phyloP scores from a whole-genome alignment of 2,888 invertebrate genomes.

The Xestobium rufovillosum region DNA sequence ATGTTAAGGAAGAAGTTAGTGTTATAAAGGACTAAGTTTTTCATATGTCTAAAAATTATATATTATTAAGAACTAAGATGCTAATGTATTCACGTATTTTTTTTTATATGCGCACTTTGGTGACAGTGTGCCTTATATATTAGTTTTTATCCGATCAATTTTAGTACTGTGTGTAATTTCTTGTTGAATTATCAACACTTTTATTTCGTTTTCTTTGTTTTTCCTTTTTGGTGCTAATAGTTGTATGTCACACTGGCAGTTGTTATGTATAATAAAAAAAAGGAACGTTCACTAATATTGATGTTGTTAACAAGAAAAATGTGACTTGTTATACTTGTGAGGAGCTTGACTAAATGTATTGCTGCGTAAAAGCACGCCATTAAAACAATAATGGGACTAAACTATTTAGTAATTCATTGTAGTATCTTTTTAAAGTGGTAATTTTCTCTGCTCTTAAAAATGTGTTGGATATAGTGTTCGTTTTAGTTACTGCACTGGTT shows the following conservation, averaged over 20 bases:
- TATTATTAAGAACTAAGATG: constrained; percentile 20
- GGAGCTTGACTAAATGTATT: neutral
- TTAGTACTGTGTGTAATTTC: too few relatives aligned
- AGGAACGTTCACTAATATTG: constrained; percentile 2
- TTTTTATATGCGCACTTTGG: neutral
- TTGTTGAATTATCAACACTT: too few relatives aligned
- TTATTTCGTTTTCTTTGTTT: too few relatives aligned
- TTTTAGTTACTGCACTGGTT: too few relatives aligned
- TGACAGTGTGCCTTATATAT: too few relatives aligned
- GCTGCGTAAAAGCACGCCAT: neutral
- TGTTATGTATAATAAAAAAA: neutral
- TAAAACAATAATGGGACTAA: neutral
- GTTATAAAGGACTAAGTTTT: constrained; percentile 35
- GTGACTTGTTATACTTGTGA: too few relatives aligned
- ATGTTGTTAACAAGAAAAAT: neutral
- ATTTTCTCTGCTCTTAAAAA: too few relatives aligned
- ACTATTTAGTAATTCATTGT: too few relatives aligned
- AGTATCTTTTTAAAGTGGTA: too few relatives aligned
- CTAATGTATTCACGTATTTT: neutral
- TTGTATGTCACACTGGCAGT: neutral
- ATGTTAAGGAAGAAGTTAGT: constrained; percentile 35
- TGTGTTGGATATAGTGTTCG: too few relatives aligned
- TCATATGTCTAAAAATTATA: neutral
- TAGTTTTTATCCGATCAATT: too few relatives aligned
- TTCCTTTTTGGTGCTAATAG: constrained; percentile 3